A percentile compares a stretch with the other conserved stretches of the same genome.
These are phyloP conservation scores for Mastacembelus armatus DNA, from an alignment of 2,797 vertebrate species.

Conservation along the genomic window DNA sequence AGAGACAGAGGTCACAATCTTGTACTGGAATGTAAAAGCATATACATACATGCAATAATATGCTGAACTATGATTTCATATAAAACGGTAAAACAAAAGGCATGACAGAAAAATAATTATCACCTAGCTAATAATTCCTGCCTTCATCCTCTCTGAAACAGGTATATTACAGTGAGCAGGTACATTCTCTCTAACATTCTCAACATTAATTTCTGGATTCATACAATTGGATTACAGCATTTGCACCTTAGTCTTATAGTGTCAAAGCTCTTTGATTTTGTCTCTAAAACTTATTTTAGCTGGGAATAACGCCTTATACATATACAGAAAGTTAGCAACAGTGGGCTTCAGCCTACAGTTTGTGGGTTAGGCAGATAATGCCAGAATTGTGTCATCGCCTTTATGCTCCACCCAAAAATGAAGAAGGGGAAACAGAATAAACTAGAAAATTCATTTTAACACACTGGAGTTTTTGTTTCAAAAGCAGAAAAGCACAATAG, in stretches of 20 bases:
- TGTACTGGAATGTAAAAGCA: neutral
- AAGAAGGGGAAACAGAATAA: neutral
- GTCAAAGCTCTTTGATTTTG: neutral
- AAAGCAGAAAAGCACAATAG: neutral
- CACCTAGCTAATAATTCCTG: neutral
- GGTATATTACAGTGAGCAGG: no score
- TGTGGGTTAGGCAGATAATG: no score
- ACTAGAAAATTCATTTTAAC: slow-evolving; percentile 2
- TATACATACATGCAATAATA: neutral
- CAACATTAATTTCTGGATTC: neutral
- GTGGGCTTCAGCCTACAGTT: neutral
- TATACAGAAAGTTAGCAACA: slow-evolving; percentile 1
- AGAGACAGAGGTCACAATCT: neutral
- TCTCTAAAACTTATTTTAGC: neutral
- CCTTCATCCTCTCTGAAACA: no score
- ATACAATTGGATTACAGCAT: neutral
- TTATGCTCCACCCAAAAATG: neutral
- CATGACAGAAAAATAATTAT: neutral
- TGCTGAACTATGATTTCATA: neutral
- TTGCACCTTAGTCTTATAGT: neutral
- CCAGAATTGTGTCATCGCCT: no score
- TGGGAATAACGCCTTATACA: slow-evolving; percentile 12
- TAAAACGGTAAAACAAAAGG: neutral
- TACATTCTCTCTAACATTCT: no score
- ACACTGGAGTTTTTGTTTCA: slow-evolving; percentile 1